These are phyloP conservation scores for Glossophaga mutica DNA, from an alignment of 2,797 vertebrate genomes.

Conservation along the genomic window DNA sequence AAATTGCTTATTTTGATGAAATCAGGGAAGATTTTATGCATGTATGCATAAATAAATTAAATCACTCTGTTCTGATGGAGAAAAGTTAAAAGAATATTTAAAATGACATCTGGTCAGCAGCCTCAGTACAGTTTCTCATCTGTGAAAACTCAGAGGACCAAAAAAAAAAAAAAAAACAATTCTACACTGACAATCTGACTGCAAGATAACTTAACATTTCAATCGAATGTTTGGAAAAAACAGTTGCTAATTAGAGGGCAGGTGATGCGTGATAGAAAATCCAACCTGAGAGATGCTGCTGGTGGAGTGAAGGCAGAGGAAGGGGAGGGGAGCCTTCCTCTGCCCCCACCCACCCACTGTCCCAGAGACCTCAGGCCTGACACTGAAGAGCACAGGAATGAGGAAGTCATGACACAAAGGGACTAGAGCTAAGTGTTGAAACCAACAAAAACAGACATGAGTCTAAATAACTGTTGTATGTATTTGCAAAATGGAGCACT, in stretches of 20 bases:
- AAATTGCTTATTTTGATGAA: conserved; percentile 19
- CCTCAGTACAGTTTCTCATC: neutral
- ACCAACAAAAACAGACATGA: neutral
- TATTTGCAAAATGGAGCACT: neutral
- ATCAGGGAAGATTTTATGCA: neutral
- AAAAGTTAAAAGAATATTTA: neutral
- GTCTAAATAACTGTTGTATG: neutral
- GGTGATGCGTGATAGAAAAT: neutral
- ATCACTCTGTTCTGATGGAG: neutral
- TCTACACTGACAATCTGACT: neutral
- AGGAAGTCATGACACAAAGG: neutral
- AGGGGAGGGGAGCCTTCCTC: neutral
- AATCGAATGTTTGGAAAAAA: neutral
- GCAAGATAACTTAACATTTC: neutral
- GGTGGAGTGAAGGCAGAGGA: neutral
- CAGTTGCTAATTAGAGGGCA: neutral
- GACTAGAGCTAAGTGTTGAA: neutral
- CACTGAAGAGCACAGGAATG: neutral
- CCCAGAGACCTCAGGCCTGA: neutral
- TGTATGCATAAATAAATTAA: conserved; percentile 13
- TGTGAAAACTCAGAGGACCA: neutral
- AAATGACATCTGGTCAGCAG: neutral
- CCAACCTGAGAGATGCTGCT: neutral
- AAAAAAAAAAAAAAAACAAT: neutral
- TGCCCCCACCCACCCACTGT: rapidly evolving